These are phyloP conservation scores for Aplysina aerophoba DNA, from an alignment of 37 sponge, comb jelly and placozoan genomes.

Conservation along the genomic window DNA sequence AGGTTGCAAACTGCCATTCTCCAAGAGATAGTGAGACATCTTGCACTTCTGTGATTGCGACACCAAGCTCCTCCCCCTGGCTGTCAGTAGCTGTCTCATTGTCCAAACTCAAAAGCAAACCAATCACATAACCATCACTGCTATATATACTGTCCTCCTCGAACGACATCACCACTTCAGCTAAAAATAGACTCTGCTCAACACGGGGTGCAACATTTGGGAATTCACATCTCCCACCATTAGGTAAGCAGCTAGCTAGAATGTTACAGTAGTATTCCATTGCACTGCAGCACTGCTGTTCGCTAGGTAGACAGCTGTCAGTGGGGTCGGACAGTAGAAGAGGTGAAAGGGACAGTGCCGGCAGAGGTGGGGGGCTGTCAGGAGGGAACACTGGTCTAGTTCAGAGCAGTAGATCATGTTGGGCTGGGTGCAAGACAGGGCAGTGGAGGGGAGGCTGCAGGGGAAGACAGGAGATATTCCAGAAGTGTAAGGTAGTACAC, in stretches of 20 bases:
- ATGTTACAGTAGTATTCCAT: conserved; percentile 49
- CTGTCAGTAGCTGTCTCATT: conserved; percentile 55
- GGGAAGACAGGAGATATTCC: no score
- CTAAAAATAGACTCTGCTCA: conserved; percentile 30
- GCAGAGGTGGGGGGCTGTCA: conserved; percentile 60
- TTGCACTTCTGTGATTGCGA: conserved; percentile 55
- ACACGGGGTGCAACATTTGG: conserved; percentile 75
- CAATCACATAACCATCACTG: conserved; percentile 58
- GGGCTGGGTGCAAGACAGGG: conserved; percentile 28
- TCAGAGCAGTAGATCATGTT: conserved; percentile 61
- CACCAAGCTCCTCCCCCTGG: conserved; percentile 71
- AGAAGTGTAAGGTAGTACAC: no score
- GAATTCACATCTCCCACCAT: conserved; percentile 41
- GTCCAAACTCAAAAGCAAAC: conserved; percentile 55
- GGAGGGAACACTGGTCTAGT: conserved; percentile 47
- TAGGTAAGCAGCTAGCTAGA: conserved; percentile 50
- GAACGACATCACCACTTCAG: conserved; percentile 37
- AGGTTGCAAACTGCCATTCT: conserved; percentile 79
- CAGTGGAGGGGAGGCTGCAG: conserved; percentile 27
- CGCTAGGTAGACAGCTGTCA: conserved; percentile 45
- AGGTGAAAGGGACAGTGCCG: conserved; percentile 56
- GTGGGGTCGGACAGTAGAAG: conserved; percentile 49
- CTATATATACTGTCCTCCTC: conserved; percentile 1
- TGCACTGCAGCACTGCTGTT: conserved; percentile 46
- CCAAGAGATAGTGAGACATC: conserved; percentile 28